Base-by-base conservation (phyloP, 1,140 invertebrate species). In the Brachionus calyciflorus region DNA sequence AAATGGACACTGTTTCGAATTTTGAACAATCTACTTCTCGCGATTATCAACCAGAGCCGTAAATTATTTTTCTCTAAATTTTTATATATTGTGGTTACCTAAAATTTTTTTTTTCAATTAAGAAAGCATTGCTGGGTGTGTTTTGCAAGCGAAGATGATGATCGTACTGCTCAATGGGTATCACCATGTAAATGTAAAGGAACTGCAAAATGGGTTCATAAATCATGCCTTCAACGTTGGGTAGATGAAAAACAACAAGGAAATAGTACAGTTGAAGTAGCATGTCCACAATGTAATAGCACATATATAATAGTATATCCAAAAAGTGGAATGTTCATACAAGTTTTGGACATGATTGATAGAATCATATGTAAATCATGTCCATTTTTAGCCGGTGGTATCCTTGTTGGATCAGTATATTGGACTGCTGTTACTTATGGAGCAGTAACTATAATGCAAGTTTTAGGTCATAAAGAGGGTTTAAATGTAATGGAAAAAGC, bases 241-340 rank as follows among this genome's bases (percentile, higher is more conserved):
- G 91, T 98, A n/a, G 95, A 98, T 85, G 94, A 97, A 82, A 98
- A 98, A 83, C 94, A 98, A 81, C 92, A 92, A 83, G 93, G 92
- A 51, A 93, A 93, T 82, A 82, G 81, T 68, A 87, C 90, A 21
- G 88, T 90, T 12, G 91, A 92, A 82, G 94, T 98, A 0, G 87
- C 90, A 12, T 98, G 95, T 86, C 94, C 94, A 6, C 94, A 96
- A 85, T 97, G 94, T 82, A 93, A 94, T 82, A 93, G 92, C 14
- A 91, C 94, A 85, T 96, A 96, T 84, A 91, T 94, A 30, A 93
- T 98, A 79, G 89, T 94, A 49, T 97, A 95, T 85, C 94, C 94
- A 7, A 90, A 81, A 78, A 79, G 83, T 80, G 84, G 86, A 92
- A 82, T 92, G 21, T 68, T 77, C 10, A 33, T 76, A 21, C 60